Evolutionary conservation across 2,113 vertebrate species (phyloP), one percentile per base, ranked within the genome.

Genomic region (Forbesichthys agassizii): DNA sequence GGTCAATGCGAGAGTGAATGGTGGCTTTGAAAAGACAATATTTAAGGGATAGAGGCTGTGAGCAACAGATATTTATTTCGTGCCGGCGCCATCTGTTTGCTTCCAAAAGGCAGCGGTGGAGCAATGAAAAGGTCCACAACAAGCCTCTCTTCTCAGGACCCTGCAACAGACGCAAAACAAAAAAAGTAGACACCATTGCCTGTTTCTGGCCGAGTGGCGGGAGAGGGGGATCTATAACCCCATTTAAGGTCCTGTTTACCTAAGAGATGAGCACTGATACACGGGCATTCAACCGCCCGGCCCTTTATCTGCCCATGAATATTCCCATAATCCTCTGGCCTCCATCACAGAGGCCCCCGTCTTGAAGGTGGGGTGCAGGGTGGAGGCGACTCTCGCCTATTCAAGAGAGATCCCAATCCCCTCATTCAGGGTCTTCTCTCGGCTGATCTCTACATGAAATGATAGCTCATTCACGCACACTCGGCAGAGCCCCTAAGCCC

Each of bases 241-340:
- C 87, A 94, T 95, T 96, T 94, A 93, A 66, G 61, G 73, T 0
- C 6, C 42, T 95, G 94, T 98, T 98, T 96, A 95, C 95, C 87
- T 92, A 96, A 95, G 93, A 95, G 96, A 97, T 98, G 94, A 98
- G 91, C 93, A 86, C 88, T 89, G 93, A 94, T 93, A 94, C 92
- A 94, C 91, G 93, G 90, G 90, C 89, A 93, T 93, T 96, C 94
- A 93, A 84, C 80, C 64, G 80, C 80, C 85, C 81, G 77, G 78
- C 82, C 91, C 93, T 94, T 95, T 95, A 95, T 94, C 92, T 92
- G 87, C 89, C 93, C 94, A 96, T 98, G 95, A 98, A 96, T 96
- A 97, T 96, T 96, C 93, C 92, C 91, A 95, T 96, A 97, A 98
- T 96, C 96, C 93, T 84, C 89, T 93, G 88, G 88, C 91, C 90